phyloP scores from a whole-genome alignment of 2,113 vertebrate genomes.

The Corythoichthys haematopterus region DNA sequence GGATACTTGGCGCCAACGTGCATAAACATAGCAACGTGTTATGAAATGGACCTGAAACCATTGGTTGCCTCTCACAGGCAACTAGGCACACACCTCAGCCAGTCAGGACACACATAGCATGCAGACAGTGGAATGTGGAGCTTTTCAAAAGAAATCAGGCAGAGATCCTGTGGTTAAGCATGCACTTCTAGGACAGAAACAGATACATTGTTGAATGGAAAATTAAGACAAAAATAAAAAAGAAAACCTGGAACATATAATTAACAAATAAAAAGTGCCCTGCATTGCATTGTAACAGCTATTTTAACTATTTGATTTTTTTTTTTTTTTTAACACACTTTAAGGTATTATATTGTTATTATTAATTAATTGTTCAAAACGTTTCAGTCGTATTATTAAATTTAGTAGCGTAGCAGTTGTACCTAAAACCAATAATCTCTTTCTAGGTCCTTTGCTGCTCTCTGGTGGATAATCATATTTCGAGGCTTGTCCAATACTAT shows the following conservation, averaged over 20 bases:
- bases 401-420: neutral
- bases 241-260: neutral
- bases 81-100: neutral
- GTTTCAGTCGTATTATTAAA: neutral
- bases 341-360: neutral
- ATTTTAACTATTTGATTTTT: neutral
- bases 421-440: neutral
- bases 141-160: slow-evolving; percentile 17
- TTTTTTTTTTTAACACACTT: neutral
- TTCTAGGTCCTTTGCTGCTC: slow-evolving; percentile 49
- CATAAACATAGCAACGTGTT: slow-evolving; percentile 48
- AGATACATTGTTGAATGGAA: neutral
- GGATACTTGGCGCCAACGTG: slow-evolving; percentile 44
- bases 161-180: slow-evolving; percentile 3
- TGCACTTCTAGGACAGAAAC: neutral
- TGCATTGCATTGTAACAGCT: neutral
- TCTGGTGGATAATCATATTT: slow-evolving; percentile 31
- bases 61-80: slow-evolving; percentile 11
- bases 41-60: slow-evolving; percentile 45
- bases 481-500: neutral
- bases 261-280: too few relatives aligned
- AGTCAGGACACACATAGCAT: slow-evolving; percentile 10
- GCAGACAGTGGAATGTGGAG: slow-evolving; percentile 21
- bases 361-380: neutral
- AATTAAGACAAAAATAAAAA: neutral